Percentiles rank a stretch among this genome's conserved stretches.
Conservation (phyloP, 2,797 vertebrate species). For the Bryconaethiops microstoma region DNA sequence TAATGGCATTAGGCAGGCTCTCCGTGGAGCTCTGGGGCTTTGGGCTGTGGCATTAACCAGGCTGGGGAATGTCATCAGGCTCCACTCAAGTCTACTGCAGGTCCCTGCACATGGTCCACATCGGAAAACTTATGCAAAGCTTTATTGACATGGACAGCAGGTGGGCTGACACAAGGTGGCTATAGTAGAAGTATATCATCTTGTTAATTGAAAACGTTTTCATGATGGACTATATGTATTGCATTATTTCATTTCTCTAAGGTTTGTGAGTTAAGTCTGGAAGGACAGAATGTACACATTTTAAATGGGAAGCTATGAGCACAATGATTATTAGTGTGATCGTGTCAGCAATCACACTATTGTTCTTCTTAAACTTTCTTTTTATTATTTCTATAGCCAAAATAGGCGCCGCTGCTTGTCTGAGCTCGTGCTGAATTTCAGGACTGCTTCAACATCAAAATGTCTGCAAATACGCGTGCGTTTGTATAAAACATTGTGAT, state of each 20-base stretch:
- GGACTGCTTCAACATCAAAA: too few species aligned
- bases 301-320: too few species aligned
- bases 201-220: neutral
- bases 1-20: constrained; percentile 60
- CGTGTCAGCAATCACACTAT: too few species aligned
- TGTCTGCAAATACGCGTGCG: too few species aligned
- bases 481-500: too few species aligned
- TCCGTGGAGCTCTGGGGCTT: constrained; percentile 42
- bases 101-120: constrained; percentile 28
- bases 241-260: too few species aligned
- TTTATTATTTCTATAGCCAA: too few species aligned
- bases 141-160: neutral
- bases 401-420: too few species aligned
- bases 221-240: neutral
- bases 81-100: constrained; percentile 49
- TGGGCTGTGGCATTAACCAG: constrained; percentile 55
- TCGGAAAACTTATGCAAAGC: constrained; percentile 4
- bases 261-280: neutral
- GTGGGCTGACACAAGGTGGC: neutral
- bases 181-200: neutral
- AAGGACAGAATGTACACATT: too few species aligned
- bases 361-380: too few species aligned
- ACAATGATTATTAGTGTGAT: too few species aligned
- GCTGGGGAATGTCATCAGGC: constrained; percentile 50
- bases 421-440: too few species aligned